These are phyloP conservation scores for Rhinichthys klamathensis DNA, from an alignment of 2,113 vertebrate genomes.

Conservation along the genomic window DNA sequence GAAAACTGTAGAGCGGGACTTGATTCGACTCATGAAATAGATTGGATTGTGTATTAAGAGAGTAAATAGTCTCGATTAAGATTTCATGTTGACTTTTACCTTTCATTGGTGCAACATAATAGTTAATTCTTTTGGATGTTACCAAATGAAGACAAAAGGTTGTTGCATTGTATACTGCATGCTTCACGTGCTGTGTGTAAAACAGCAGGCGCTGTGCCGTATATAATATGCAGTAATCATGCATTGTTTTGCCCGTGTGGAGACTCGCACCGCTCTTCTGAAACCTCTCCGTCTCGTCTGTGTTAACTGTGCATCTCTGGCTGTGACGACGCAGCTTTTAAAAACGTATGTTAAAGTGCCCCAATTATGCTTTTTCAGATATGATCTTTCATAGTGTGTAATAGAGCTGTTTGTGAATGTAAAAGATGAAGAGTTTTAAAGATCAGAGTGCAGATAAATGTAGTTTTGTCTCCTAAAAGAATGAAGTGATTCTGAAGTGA, in stretches of 20 bases:
- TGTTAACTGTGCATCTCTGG: neutral
- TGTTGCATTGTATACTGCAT: neutral
- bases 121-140: neutral
- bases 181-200: neutral
- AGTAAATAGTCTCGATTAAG: neutral
- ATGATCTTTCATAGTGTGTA: no score
- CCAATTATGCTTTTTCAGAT: no score
- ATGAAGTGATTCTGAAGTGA: no score
- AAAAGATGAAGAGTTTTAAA: no score
- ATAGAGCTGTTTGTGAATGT: no score
- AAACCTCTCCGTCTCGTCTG: neutral
- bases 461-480: no score
- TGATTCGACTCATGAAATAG: neutral
- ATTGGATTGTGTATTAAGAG: neutral
- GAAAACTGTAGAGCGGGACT: neutral
- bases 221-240: neutral
- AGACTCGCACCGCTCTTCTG: neutral
- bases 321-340: neutral
- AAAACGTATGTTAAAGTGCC: neutral
- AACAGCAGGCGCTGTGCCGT: neutral
- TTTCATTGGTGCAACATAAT: conserved; percentile 12
- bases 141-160: neutral
- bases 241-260: neutral
- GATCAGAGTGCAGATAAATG: no score
- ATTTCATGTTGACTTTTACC: neutral